phyloP scores from a whole-genome alignment of 2,113 vertebrate genomes.

The Catharus minimus region DNA sequence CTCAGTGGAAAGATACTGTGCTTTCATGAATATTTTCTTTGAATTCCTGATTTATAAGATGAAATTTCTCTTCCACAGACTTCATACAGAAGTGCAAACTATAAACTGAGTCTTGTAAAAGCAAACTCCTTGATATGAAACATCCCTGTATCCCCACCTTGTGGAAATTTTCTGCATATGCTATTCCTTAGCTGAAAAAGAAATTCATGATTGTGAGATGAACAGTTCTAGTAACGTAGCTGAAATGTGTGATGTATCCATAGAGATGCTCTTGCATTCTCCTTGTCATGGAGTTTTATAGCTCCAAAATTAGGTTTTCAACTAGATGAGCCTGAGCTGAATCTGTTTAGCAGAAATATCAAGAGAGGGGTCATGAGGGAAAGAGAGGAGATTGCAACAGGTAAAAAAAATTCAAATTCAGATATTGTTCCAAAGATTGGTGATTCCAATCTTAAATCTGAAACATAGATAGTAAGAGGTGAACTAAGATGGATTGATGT shows the following conservation, averaged over 20 bases:
- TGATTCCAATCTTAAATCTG: background rate
- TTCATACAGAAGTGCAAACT: background rate
- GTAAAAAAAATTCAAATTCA: background rate
- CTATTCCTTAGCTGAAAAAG: background rate
- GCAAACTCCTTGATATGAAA: background rate
- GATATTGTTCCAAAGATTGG: background rate
- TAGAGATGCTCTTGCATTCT: background rate
- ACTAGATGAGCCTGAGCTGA: background rate
- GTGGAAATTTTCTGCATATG: background rate
- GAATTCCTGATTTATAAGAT: background rate
- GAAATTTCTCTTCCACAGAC: background rate
- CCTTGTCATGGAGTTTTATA: background rate
- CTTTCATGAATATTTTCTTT: background rate
- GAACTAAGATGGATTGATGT: background rate
- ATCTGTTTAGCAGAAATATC: background rate
- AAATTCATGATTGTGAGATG: too few relatives aligned
- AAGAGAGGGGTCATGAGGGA: accelerated
- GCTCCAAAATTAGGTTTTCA: background rate
- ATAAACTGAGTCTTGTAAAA: background rate
- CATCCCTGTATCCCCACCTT: background rate
- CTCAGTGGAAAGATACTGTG: background rate
- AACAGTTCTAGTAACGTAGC: background rate
- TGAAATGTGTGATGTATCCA: background rate
- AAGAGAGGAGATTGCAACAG: background rate
- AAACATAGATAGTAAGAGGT: background rate